phyloP scores from a whole-genome alignment of 2,888 invertebrate genomes.

The Galeruca laticollis region DNA sequence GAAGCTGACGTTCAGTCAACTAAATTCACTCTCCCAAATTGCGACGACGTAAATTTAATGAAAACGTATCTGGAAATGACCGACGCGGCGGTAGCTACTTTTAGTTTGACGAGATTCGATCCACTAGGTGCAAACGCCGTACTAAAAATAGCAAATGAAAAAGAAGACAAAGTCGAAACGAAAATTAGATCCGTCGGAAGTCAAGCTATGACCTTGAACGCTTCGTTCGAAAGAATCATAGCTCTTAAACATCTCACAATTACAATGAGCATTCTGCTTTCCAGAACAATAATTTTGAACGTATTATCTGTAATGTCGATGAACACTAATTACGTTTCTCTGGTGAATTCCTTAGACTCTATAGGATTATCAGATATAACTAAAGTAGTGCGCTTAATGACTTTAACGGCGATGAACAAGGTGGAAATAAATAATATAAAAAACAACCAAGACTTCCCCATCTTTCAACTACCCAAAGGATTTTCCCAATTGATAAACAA shows the following conservation, averaged over 20 bases:
- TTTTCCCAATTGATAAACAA: slow-evolving; percentile 58
- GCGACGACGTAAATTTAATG: slow-evolving; percentile 59
- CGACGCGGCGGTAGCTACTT: slow-evolving; percentile 62
- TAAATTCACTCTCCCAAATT: slow-evolving; percentile 56
- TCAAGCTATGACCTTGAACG: slow-evolving; percentile 68
- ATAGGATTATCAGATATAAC: slow-evolving; percentile 71
- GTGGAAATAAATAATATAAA: slow-evolving; percentile 64
- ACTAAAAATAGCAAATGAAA: slow-evolving; percentile 61
- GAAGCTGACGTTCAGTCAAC: slow-evolving; percentile 60
- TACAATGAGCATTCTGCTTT: slow-evolving; percentile 70
- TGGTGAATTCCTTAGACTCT: slow-evolving; percentile 61
- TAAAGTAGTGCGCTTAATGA: slow-evolving; percentile 72
- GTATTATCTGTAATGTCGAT: slow-evolving; percentile 67
- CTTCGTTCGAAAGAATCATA: slow-evolving; percentile 67
- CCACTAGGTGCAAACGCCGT: slow-evolving; percentile 69
- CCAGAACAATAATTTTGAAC: slow-evolving; percentile 70
- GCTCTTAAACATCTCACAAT: slow-evolving; percentile 69
- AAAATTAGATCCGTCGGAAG: slow-evolving; percentile 61
- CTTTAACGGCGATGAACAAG: slow-evolving; percentile 71
- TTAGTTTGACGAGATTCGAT: slow-evolving; percentile 68
- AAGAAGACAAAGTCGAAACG: slow-evolving; percentile 47
- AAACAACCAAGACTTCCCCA: slow-evolving; percentile 53
- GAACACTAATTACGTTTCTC: slow-evolving; percentile 58
- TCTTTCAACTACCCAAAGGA: slow-evolving; percentile 56
- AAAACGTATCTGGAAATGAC: slow-evolving; percentile 61